These are phyloP conservation scores for Premnoplex brunnescens DNA, from an alignment of 2,797 vertebrate genomes.

Conservation along the genomic window DNA sequence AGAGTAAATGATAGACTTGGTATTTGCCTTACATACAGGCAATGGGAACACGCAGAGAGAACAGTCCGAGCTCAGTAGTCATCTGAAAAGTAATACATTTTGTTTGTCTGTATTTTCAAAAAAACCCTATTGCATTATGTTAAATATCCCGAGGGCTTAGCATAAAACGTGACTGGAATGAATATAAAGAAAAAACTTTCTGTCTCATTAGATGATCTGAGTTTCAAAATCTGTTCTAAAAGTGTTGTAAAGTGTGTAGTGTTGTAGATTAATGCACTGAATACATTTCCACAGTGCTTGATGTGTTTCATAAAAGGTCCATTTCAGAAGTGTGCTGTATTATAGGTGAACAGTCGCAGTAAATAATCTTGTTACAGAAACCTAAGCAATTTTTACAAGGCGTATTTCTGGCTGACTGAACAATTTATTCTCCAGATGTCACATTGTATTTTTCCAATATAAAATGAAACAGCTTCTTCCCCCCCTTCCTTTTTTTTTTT, in stretches of 20 bases:
- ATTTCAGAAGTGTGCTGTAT: constrained; percentile 84
- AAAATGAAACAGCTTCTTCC: constrained; percentile 78
- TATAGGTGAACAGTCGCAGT: constrained; percentile 84
- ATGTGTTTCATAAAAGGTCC: constrained; percentile 86
- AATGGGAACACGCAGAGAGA: constrained; percentile 5
- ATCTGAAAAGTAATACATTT: constrained; percentile 60
- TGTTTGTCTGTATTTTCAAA: constrained; percentile 58
- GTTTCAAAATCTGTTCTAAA: constrained; percentile 80
- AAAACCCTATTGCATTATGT: constrained; percentile 72
- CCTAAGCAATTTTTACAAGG: constrained; percentile 99
- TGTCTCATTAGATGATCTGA: constrained; percentile 81
- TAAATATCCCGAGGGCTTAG: constrained; percentile 73
- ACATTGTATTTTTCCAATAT: constrained; percentile 98
- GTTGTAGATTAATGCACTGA: constrained; percentile 82
- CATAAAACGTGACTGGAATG: constrained; percentile 73
- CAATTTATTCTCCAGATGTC: constrained; percentile 98
- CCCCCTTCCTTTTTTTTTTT: neutral
- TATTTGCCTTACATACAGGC: neutral
- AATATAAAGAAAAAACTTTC: constrained; percentile 68
- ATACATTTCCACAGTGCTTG: constrained; percentile 83
- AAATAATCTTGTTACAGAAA: constrained; percentile 88
- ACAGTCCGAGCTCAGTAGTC: neutral
- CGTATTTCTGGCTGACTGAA: constrained; percentile 99
- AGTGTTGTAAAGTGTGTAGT: constrained; percentile 78
- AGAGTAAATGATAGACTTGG: constrained; percentile 28